Evolutionary conservation across 1,140 invertebrate genomes (phyloP).

Genomic region (Phthorimaea operculella): DNA sequence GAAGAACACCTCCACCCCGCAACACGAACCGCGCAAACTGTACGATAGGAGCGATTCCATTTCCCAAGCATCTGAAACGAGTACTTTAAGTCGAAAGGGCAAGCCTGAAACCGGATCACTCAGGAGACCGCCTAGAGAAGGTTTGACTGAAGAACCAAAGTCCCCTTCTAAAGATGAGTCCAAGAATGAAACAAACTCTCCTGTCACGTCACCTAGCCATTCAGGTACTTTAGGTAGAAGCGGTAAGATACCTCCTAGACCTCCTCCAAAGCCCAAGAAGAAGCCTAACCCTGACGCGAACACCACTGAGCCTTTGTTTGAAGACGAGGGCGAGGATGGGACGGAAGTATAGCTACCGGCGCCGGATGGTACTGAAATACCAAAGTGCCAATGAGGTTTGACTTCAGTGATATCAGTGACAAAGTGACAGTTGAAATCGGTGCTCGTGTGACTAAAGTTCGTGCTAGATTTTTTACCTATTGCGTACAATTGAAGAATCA

Average conservation of each 20-base stretch:
- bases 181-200: slow-evolving; percentile 43
- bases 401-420: slow-evolving; percentile 45
- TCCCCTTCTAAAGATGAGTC: slow-evolving; percentile 54
- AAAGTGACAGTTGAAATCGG: slow-evolving; percentile 29
- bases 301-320: slow-evolving; percentile 73
- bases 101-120: slow-evolving; percentile 60
- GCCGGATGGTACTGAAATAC: slow-evolving; percentile 21
- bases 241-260: slow-evolving; percentile 81
- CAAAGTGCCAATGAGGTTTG: slow-evolving; percentile 61
- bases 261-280: slow-evolving; percentile 84
- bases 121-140: slow-evolving; percentile 40
- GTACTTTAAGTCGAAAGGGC: slow-evolving; percentile 46
- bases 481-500: slow-evolving; percentile 40
- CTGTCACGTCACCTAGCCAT: slow-evolving; percentile 31
- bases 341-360: slow-evolving; percentile 77
- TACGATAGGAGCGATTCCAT: slow-evolving; percentile 37
- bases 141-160: slow-evolving; percentile 31
- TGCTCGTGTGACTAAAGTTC: slow-evolving; percentile 62
- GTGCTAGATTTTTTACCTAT: slow-evolving; percentile 66
- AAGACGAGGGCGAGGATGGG: slow-evolving; percentile 87
- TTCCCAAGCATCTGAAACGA: slow-evolving; percentile 38
- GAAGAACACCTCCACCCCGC: slow-evolving; percentile 61
- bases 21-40: slow-evolving; percentile 50
- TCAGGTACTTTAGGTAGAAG: slow-evolving; percentile 57
- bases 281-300: slow-evolving; percentile 67